phyloP scores from a whole-genome alignment of 2,888 invertebrate species.

The Acanthococcus lagerstroemiae region DNA sequence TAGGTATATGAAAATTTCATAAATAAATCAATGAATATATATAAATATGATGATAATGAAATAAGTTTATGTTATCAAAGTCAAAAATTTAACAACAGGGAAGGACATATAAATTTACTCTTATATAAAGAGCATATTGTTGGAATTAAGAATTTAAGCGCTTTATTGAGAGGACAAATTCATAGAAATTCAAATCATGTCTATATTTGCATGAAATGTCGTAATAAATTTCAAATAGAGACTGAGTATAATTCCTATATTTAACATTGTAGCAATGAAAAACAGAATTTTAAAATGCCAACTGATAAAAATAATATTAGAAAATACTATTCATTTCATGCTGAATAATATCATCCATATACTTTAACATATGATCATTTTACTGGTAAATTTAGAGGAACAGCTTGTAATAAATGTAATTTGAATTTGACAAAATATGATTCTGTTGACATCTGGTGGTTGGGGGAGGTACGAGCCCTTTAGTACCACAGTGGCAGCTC shows the following conservation, averaged over 20 bases:
- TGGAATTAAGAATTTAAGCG: neutral
- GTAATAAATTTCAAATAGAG: constrained; percentile 1
- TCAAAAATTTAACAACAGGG: constrained; percentile 1
- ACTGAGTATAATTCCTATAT: neutral
- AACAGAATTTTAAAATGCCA: neutral
- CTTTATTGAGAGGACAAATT: constrained; percentile 1
- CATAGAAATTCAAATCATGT: constrained; percentile 3
- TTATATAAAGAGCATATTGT: neutral
- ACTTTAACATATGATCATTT: constrained; percentile 28
- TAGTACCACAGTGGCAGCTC: too few species aligned
- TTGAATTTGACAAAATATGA: constrained; percentile 38
- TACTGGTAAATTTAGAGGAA: constrained; percentile 37
- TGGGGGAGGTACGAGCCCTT: too few species aligned
- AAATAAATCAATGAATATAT: constrained; percentile 1
- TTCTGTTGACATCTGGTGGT: too few species aligned
- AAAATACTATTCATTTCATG: constrained; percentile 11
- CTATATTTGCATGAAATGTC: neutral
- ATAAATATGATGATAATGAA: neutral
- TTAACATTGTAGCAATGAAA: neutral
- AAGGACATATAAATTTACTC: constrained; percentile 1
- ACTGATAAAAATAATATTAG: constrained; percentile 6
- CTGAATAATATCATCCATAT: constrained; percentile 11
- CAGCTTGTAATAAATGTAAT: constrained; percentile 39
- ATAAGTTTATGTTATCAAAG: neutral
- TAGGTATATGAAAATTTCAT: neutral